Evolutionary conservation across 2,113 vertebrate genomes (phyloP), one percentile per base, ranked within the genome.

Genomic region (Gymnogyps californianus): DNA sequence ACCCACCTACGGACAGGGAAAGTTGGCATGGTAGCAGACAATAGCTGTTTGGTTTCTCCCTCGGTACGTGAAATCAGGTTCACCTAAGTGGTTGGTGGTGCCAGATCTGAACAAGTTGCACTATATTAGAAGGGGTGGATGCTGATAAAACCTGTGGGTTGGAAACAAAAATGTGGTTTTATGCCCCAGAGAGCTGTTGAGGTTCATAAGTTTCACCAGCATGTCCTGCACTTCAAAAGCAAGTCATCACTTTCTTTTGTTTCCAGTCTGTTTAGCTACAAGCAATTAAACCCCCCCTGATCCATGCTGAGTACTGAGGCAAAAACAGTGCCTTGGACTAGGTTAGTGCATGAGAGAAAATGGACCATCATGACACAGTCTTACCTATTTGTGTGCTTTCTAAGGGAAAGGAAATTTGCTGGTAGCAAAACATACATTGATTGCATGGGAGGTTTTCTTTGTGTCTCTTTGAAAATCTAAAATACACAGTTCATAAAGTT

Each of bases 351-450:
- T 7, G 10, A 2, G 10, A 47, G 49, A 59, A 80, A 57, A 38
- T 16, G 25, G 9, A 36, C 3, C 0, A 0, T 31, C 13, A 3
- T 38, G 28, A 24, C 22, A 6, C 14, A 13, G 11, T 46, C 9
- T 38, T 38, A 24, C 25, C 6, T 19, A 7, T 5, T 11, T 61
- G 31, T 1, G 1, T 69, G n/a, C 29, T 72, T 80, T n/a, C 46
- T 36, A 58, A 51, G 34, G 44, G 87, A 38, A 59, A 83, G 34
- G 36, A 59, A 25, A 34, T 40, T 26, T 66, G 16, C 55, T 75
- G 13, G 13, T 79, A 86, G 66, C 29, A 61, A 71, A 79, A 13
- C 22, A 1, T 40, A 14, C 2, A 2, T 21, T 52, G 61, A 16
- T 44, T 46, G 31, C 24, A 13, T 31, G 22, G 26, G 16, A 34